phyloP scores from a whole-genome alignment of 2,888 invertebrate genomes.

The Elgonia sp. region DNA sequence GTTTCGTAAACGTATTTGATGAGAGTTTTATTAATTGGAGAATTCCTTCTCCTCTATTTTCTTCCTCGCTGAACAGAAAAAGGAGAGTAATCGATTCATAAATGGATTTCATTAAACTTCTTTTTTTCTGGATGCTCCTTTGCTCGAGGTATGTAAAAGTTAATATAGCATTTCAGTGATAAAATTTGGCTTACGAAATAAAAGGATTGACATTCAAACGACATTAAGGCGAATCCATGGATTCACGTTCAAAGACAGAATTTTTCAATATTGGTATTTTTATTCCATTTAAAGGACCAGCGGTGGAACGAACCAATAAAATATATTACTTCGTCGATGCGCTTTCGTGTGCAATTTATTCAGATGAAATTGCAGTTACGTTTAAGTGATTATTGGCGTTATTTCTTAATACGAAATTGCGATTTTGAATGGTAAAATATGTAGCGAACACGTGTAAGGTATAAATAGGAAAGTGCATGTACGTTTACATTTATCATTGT shows the following conservation, averaged over 20 bases:
- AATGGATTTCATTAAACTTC: constrained; percentile 11
- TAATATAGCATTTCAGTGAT: constrained; percentile 36
- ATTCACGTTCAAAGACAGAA: constrained; percentile 36
- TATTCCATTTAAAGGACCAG: constrained; percentile 41
- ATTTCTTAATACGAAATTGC: constrained; percentile 36
- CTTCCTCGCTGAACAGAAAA: constrained; percentile 4
- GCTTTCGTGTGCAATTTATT: constrained; percentile 53
- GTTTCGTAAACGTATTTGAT: neutral
- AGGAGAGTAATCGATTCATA: constrained; percentile 1
- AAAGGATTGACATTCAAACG: constrained; percentile 43
- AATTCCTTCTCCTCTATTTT: neutral
- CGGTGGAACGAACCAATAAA: constrained; percentile 40
- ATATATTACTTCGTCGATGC: constrained; percentile 40
- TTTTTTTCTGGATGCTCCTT: neutral
- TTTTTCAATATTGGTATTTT: constrained; percentile 56
- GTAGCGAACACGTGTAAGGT: constrained; percentile 19
- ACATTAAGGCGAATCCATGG: constrained; percentile 43
- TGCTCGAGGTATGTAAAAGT: constrained; percentile 11
- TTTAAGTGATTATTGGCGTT: constrained; percentile 43
- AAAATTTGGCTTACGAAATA: constrained; percentile 39
- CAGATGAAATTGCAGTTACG: constrained; percentile 36
- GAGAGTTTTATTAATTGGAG: constrained; percentile 13
- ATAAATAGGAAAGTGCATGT: constrained; percentile 46
- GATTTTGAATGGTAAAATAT: constrained; percentile 37
- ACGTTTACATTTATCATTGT: constrained; percentile 52